Evolutionary conservation across 2,888 invertebrate genomes (phyloP), one percentile per base, ranked within the genome.

Genomic region (Danaus chrysippus): DNA sequence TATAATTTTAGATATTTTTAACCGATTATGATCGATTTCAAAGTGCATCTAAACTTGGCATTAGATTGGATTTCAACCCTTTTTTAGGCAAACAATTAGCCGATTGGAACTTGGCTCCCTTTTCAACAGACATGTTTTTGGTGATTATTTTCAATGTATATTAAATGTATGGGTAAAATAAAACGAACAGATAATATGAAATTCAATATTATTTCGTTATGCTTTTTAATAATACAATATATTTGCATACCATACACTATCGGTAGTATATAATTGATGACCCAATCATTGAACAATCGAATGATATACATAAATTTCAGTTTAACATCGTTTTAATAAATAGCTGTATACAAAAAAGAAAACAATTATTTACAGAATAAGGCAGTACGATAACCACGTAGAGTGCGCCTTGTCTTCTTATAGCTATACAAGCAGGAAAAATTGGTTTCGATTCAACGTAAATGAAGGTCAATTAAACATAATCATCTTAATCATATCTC

Each of bases 121-220:
- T n/a, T n/a, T n/a, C n/a, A n/a, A n/a, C n/a, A n/a, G n/a, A n/a
- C n/a, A n/a, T n/a, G n/a, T n/a, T n/a, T n/a, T n/a, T n/a, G n/a
- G 23, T 43, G 12, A 12, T 58, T 10, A 49, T 23, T 52, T 19
- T 57, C 54, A n/a, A 56, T 42, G 15, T 10, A 43, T 53, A 53
- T 54, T 56, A 56, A 59, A 61, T 49, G 10, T 17, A 8, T 23
- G 5, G 23, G 52, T 11, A 49, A 67, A 87, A 86, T 87, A 74
- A 89, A 87, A 89, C 86, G 71, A 83, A 70, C 10, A 65, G 56
- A 58, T 88, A 88, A 86, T 91, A 90, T 90, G 89, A 91, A 91
- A 91, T 89, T 91, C 90, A 91, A 90, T 91, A 91, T 90, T 91
- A 91, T 90, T 87, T 91, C 90, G 90, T 90, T 91, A 90, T 87